These are phyloP conservation scores for Melinopterus prodromus DNA, from an alignment of 2,888 invertebrate genomes.

Conservation along the genomic window DNA sequence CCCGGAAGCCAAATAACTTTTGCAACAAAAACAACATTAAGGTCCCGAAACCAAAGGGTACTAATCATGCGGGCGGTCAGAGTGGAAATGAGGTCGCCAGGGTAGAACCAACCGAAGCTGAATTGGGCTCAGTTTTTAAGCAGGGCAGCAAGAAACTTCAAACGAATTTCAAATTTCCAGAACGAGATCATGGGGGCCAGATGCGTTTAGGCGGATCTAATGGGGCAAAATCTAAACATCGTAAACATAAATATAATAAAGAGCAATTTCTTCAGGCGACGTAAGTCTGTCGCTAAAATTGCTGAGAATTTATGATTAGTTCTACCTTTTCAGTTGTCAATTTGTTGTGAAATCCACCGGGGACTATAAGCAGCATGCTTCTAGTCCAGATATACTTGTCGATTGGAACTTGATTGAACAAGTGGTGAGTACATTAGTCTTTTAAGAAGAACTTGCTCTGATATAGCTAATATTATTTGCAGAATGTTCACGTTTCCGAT, in stretches of 20 bases:
- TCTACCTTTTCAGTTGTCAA: slow-evolving; percentile 77
- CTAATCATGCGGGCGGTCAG: slow-evolving; percentile 63
- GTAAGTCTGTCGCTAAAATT: background rate
- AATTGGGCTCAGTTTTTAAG: slow-evolving; percentile 81
- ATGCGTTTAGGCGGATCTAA: background rate
- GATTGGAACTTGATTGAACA: slow-evolving; percentile 94
- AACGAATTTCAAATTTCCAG: slow-evolving; percentile 80
- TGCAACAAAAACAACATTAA: slow-evolving; percentile 69
- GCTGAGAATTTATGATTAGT: background rate
- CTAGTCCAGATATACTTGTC: slow-evolving; percentile 88
- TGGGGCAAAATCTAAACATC: slow-evolving; percentile 47
- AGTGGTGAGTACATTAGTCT: slow-evolving; percentile 72
- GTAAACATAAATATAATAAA: slow-evolving; percentile 83
- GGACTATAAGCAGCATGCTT: slow-evolving; percentile 79
- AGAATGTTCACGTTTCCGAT: slow-evolving; percentile 73
- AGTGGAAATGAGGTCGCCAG: slow-evolving; percentile 78
- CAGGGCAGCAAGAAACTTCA: slow-evolving; percentile 91
- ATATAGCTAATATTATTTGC: slow-evolving; percentile 26
- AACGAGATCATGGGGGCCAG: slow-evolving; percentile 56
- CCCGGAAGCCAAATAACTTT: slow-evolving; percentile 74
- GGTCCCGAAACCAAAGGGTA: slow-evolving; percentile 75
- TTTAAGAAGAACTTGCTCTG: slow-evolving; percentile 9
- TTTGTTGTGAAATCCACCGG: slow-evolving; percentile 88
- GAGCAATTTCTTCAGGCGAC: slow-evolving; percentile 93
- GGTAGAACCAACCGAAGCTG: slow-evolving; percentile 64